Evolutionary conservation across 1,140 invertebrate genomes (phyloP).

Genomic region (Drosophila athabasca): DNA sequence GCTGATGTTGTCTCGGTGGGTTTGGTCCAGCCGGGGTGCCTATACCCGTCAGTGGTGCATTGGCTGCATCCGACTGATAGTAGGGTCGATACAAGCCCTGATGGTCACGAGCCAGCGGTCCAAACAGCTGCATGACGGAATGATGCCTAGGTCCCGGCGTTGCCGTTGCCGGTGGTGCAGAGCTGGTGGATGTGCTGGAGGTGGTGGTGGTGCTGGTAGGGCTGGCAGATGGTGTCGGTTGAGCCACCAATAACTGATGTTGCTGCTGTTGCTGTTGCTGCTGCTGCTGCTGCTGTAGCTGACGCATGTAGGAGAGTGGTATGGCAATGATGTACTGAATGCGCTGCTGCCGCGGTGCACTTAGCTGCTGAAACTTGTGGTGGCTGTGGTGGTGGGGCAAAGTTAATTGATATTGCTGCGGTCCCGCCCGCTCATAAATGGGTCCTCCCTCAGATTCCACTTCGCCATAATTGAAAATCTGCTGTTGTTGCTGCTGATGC

Average conservation of each 20-base stretch:
- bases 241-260: neutral
- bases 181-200: constrained; percentile 15
- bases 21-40: constrained; percentile 20
- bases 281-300: constrained; percentile 68
- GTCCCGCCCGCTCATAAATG: constrained; percentile 35
- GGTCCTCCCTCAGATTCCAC: constrained; percentile 31
- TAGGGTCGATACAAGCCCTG: constrained; percentile 61
- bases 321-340: constrained; percentile 80
- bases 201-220: constrained; percentile 15
- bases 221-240: constrained; percentile 2
- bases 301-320: constrained; percentile 72
- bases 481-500: constrained; percentile 10
- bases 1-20: constrained; percentile 43
- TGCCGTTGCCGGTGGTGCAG: constrained; percentile 21
- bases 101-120: constrained; percentile 73
- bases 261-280: constrained; percentile 38
- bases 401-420: constrained; percentile 25
- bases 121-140: constrained; percentile 49
- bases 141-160: constrained; percentile 2
- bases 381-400: constrained; percentile 3
- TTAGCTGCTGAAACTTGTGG: constrained; percentile 30
- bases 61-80: constrained; percentile 56
- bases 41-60: constrained; percentile 21
- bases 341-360: constrained; percentile 27
- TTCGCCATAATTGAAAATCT: constrained; percentile 55